phyloP scores from a whole-genome alignment of 2,888 invertebrate genomes.

The Ochropacha duplaris region DNA sequence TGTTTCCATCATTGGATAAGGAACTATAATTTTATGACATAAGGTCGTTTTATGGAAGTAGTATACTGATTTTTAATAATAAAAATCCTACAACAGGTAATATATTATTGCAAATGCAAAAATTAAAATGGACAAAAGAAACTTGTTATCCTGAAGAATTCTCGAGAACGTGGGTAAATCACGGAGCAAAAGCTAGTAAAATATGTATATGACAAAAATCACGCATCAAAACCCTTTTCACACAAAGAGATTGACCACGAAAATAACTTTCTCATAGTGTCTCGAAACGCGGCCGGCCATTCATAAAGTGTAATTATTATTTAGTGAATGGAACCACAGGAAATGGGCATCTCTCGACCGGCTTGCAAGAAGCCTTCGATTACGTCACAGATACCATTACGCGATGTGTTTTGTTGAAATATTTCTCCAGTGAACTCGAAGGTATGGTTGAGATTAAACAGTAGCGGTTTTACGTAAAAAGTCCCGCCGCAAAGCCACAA shows the following conservation, averaged over 20 bases:
- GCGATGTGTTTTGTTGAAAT: conserved; percentile 5
- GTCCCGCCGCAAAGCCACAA: background rate
- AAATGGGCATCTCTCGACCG: conserved; percentile 40
- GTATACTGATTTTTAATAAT: too few species aligned
- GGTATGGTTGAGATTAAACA: background rate
- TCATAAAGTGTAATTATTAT: conserved; percentile 51
- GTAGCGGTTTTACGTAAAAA: background rate
- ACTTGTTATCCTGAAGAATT: too few species aligned
- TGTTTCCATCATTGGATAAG: too few species aligned
- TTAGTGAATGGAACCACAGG: conserved; percentile 56
- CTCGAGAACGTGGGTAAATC: too few species aligned
- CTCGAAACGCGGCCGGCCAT: conserved; percentile 32
- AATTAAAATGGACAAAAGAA: too few species aligned
- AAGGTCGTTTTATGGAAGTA: too few species aligned
- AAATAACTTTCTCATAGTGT: conserved; percentile 47
- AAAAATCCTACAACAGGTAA: too few species aligned
- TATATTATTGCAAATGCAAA: too few species aligned
- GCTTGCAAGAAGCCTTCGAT: conserved; percentile 44
- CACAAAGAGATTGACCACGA: conserved; percentile 15
- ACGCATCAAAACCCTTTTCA: conserved; percentile 8
- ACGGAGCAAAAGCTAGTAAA: background rate
- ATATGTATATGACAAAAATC: background rate
- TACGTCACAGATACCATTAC: conserved; percentile 30
- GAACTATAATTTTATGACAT: too few species aligned
- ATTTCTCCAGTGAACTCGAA: background rate